Percentiles rank a stretch among this genome's conserved stretches.
phyloP scores from a whole-genome alignment of 2,888 invertebrate genomes.

The Latrodectus elegans region DNA sequence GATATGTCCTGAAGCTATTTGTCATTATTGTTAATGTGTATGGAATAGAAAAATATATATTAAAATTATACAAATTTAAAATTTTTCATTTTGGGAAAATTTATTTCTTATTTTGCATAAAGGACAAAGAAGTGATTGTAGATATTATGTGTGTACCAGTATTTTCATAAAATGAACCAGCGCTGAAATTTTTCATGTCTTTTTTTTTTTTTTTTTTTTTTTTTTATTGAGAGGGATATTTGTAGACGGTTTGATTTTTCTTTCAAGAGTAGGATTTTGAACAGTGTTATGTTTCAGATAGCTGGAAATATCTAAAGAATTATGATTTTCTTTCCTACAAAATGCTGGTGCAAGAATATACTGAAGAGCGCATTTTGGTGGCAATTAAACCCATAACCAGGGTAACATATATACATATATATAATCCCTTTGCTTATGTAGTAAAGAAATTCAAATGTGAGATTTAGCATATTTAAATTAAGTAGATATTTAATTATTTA shows the following conservation, averaged over 20 bases:
- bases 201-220: no score
- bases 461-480: slow-evolving; percentile 5
- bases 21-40: no score
- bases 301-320: slow-evolving; percentile 33
- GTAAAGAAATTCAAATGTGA: slow-evolving; percentile 45
- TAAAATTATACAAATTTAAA: no score
- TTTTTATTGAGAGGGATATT: not conserved
- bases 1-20: no score
- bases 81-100: no score
- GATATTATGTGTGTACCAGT: no score
- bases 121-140: no score
- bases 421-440: slow-evolving; percentile 28
- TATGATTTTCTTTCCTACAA: slow-evolving; percentile 28
- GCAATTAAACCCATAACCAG: not conserved
- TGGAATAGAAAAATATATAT: no score
- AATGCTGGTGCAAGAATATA: slow-evolving; percentile 15
- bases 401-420: no score
- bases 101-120: no score
- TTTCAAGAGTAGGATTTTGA: slow-evolving; percentile 28
- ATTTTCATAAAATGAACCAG: no score
- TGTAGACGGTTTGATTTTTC: not conserved
- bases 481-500: not conserved
- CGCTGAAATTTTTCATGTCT: no score
- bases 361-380: slow-evolving; percentile 21
- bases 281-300: slow-evolving; percentile 33